These are phyloP conservation scores for Hypolimnas misippus DNA, from an alignment of 2,888 invertebrate genomes.

Conservation along the genomic window DNA sequence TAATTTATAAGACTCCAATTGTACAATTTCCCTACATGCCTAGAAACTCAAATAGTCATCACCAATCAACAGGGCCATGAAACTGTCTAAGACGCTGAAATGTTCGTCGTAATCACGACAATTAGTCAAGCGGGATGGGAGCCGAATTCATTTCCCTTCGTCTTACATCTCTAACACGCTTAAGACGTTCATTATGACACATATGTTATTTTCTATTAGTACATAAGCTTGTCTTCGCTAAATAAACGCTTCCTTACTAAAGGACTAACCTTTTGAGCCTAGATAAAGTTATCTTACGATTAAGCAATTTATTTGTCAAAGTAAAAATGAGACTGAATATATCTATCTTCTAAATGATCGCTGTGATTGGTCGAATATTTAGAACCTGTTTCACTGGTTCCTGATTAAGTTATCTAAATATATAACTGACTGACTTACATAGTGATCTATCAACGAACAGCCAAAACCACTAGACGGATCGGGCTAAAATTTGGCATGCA, in stretches of 20 bases:
- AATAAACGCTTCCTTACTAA: not conserved
- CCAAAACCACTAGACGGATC: no score
- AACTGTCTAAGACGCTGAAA: constrained; percentile 17
- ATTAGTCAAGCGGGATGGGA: constrained; percentile 16
- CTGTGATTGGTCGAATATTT: no score
- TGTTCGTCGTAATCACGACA: constrained; percentile 21
- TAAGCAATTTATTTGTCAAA: no score
- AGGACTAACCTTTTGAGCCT: no score
- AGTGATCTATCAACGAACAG: no score
- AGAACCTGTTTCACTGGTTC: no score
- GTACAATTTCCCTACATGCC: not conserved
- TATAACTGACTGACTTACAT: no score
- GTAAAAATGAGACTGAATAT: no score
- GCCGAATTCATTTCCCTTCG: constrained; percentile 27
- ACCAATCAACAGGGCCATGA: constrained; percentile 19
- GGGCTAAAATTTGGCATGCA: no score
- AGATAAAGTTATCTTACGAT: no score
- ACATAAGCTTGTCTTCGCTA: not conserved
- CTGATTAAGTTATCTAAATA: no score
- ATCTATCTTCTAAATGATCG: no score
- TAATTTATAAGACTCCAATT: not conserved
- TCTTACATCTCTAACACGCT: constrained; percentile 13
- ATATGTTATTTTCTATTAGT: not conserved
- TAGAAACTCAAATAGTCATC: constrained; percentile 1
- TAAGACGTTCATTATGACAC: constrained; percentile 16